Evolutionary conservation across 2,888 invertebrate species (phyloP), one percentile per base, ranked within the genome.

Genomic region (Venusia cambrica): DNA sequence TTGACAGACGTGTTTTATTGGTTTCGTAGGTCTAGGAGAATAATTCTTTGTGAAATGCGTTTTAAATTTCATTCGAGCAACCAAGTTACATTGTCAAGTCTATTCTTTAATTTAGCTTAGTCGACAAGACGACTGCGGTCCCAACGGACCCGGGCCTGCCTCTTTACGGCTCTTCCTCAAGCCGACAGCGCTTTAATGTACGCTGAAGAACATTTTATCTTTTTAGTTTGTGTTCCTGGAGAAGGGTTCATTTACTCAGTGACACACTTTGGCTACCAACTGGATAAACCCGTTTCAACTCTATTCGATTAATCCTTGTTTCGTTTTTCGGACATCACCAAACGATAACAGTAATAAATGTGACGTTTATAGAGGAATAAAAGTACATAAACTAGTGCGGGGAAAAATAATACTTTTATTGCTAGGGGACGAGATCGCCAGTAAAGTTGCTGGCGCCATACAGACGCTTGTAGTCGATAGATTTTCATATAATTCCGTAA

Each of bases 141-240:
- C 71, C 77, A 25, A 37, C 52, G 71, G 78, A 58, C 48, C 41
- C 48, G 54, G 59, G 59, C 51, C 65, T 57, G 73, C 67, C 75
- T 76, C 78, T 83, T 81, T 80, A 80, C 61, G 69, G 76, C 69
- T 66, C 73, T 67, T 63, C 69, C 71, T 62, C 69, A 71, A 69
- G 69, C 68, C 61, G 66, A 71, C 73, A 66, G 58, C 68, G 64
- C 80, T 79, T 77, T 84, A 84, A 84, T 83, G 81, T 79, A 69
- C 71, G 73, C 72, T 78, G 72, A 76, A 70, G 73, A 75, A 71
- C 75, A 73, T 84, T 85, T 85, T 85, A 83, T 83, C 81, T 83
- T 75, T 73, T 73, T 76, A 78, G 76, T 81, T 78, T 78, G 74
- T 77, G 73, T 69, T 72, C 48, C 61, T 54, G 59, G 61, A 73